A percentile compares a stretch with the other conserved stretches of the same genome.
These are phyloP conservation scores for Puffinus mauretanicus DNA, from an alignment of 2,113 vertebrate genomes.

Conservation along the genomic window DNA sequence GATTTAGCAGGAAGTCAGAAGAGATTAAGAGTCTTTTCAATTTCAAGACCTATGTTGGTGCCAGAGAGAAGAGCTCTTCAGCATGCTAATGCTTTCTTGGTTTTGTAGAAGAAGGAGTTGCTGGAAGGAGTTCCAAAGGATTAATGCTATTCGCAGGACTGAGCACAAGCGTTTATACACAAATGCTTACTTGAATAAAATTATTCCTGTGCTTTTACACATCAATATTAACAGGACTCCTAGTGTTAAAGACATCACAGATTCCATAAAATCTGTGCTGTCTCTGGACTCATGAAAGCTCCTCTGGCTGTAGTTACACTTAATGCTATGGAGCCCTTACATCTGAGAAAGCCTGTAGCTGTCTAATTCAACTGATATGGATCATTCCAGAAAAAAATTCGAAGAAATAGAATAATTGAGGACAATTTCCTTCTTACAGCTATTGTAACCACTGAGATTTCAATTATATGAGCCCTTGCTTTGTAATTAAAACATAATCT, in stretches of 20 bases:
- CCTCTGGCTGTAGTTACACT: neutral
- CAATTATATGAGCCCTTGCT: neutral
- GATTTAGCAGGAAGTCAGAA: neutral
- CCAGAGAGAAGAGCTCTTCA: neutral
- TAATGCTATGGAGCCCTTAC: neutral
- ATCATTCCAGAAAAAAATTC: neutral
- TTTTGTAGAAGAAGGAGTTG: neutral
- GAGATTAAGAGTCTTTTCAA: neutral
- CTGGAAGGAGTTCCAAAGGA: neutral
- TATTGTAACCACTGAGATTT: neutral
- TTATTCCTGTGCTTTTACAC: neutral
- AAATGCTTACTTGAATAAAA: neutral
- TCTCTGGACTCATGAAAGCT: neutral
- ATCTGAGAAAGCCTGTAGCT: neutral
- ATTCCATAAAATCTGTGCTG: neutral
- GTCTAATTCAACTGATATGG: neutral
- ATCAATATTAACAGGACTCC: neutral
- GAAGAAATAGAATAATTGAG: neutral
- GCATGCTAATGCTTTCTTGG: neutral
- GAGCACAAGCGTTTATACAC: neutral
- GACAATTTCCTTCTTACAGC: neutral
- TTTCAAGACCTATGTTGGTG: neutral
- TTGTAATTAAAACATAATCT: neutral
- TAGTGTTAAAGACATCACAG: neutral
- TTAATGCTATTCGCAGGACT: neutral